Evolutionary conservation across 2,797 vertebrate species (phyloP).

Genomic region (Etheostoma perlongum): DNA sequence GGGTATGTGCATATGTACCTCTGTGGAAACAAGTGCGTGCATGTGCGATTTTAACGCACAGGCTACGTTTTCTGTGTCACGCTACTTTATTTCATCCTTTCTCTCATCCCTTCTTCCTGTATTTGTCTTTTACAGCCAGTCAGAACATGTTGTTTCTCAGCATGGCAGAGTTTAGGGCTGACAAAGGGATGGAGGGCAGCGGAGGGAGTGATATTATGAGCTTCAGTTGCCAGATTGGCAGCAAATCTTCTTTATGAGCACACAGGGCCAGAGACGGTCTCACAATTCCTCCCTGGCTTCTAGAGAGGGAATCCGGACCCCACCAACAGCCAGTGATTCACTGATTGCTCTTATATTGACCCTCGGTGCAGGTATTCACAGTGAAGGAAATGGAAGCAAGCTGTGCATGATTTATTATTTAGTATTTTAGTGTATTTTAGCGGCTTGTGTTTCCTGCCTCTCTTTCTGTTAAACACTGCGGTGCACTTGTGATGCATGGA

Average conservation of each 20-base stretch:
- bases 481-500: conserved; percentile 14
- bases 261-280: conserved; percentile 47
- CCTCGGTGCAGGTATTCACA: background rate
- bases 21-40: conserved; percentile 8
- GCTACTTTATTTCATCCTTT: conserved; percentile 5
- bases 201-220: conserved; percentile 71
- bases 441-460: background rate
- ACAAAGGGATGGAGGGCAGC: conserved; percentile 67
- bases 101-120: conserved; percentile 17
- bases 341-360: conserved; percentile 52
- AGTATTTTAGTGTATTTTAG: background rate
- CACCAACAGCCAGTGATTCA: conserved; percentile 35
- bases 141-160: conserved; percentile 77
- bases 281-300: conserved; percentile 47
- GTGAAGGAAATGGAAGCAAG: conserved; percentile 15
- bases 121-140: conserved; percentile 57
- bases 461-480: background rate
- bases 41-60: conserved; percentile 27
- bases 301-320: conserved; percentile 40
- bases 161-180: conserved; percentile 67
- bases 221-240: conserved; percentile 74
- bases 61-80: background rate
- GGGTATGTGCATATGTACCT: conserved; percentile 12
- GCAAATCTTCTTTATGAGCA: conserved; percentile 79
- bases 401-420: background rate